Evolutionary conservation across 1,140 invertebrate species (phyloP).

Genomic region (Vollenhovia emeryi): DNA sequence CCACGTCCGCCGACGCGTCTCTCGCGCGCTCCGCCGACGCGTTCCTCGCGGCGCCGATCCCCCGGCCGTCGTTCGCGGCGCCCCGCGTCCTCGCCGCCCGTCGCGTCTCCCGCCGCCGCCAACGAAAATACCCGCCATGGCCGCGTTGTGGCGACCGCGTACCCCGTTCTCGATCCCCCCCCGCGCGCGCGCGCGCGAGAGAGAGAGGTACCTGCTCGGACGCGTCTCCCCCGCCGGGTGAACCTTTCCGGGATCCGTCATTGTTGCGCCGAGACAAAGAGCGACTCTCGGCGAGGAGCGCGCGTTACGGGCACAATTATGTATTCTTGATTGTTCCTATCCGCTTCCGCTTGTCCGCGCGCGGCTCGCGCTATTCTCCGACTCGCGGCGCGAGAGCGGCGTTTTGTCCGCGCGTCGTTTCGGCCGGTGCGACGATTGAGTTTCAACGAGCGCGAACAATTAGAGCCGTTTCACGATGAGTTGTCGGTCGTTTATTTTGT

Average conservation of each 20-base stretch:
- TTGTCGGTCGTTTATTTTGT: too few species aligned
- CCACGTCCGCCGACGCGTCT: not conserved
- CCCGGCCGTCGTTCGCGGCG: too few species aligned
- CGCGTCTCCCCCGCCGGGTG: too few species aligned
- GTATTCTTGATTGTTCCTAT: not conserved
- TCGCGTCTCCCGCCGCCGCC: not conserved
- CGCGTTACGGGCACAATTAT: not conserved
- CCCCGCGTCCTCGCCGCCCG: not conserved
- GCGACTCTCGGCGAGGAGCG: not conserved
- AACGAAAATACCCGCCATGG: conserved; percentile 19
- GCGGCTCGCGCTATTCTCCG: not conserved
- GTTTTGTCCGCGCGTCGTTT: not conserved
- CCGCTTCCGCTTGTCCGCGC: not conserved
- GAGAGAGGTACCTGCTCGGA: too few species aligned
- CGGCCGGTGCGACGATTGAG: too few species aligned
- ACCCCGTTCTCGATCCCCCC: too few species aligned
- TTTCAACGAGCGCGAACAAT: too few species aligned
- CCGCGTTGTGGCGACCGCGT: not conserved
- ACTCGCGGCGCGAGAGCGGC: not conserved
- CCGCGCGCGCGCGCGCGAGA: not conserved
- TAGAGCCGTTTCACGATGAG: too few species aligned
- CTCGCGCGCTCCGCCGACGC: not conserved
- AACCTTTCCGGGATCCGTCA: too few species aligned
- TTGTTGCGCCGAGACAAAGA: conserved; percentile 17
- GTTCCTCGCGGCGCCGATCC: too few species aligned